Conservation (phyloP, 1,140 invertebrate species). For the Leptinotarsa texana region DNA sequence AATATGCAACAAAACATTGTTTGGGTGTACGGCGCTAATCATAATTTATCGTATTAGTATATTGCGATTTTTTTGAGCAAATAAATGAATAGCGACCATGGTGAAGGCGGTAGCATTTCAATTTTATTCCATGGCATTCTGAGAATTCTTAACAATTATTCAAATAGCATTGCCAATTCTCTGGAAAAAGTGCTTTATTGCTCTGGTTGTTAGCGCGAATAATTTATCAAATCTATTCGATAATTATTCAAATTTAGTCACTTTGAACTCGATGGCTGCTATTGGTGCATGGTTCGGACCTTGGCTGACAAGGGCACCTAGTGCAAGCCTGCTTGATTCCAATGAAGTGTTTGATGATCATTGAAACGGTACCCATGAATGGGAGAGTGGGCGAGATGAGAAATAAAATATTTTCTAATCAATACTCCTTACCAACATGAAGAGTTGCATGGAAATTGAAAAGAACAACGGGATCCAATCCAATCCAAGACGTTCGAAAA, state of each 20-base stretch:
- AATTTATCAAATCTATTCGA: conserved; percentile 19
- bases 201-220: conserved; percentile 6
- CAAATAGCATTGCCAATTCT: conserved; percentile 22
- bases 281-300: not conserved
- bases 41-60: conserved; percentile 20
- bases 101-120: conserved; percentile 24
- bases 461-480: too few species aligned
- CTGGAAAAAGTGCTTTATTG: conserved; percentile 16
- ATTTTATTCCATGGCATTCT: conserved; percentile 16
- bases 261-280: too few species aligned
- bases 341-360: not conserved
- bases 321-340: not conserved
- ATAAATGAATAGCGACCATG: conserved; percentile 12
- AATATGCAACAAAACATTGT: conserved; percentile 15
- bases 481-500: too few species aligned
- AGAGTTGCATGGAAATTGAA: too few species aligned
- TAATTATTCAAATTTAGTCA: not conserved
- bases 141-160: conserved; percentile 22
- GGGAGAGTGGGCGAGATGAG: not conserved
- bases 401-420: not conserved
- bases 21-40: conserved; percentile 26
- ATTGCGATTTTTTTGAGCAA: not conserved
- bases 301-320: not conserved
- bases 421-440: too few species aligned
- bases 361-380: conserved; percentile 6